Base-by-base conservation (phyloP, 1,140 invertebrate species). In the Gonatopus flavifemur region DNA sequence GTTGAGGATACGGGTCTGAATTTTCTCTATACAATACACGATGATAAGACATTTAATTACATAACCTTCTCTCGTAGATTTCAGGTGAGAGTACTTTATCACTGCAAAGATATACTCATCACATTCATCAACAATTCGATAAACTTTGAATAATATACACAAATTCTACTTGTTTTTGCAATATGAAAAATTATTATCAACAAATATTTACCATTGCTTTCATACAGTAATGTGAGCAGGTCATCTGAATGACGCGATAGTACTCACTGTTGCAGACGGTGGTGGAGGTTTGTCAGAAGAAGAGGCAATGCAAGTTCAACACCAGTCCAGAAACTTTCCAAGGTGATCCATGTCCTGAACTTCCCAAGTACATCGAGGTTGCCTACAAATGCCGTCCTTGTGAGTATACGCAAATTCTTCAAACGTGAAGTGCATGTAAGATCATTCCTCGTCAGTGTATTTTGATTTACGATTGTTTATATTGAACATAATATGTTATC, bases 301-400 rank as follows among this genome's bases (percentile, higher is more conserved):
- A 93, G 74, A 76, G 87, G 15, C 85, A 88, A 59, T 96, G 94
- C 81, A 89, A 89, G 68, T 89, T 96, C 64, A 85, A 89, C 67
- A 89, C 91, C 9, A 88, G 85, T 32, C 88, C 90, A 0, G 84
- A 87, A 61, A 86, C 86, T 31, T 91, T 94, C 67, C 86, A 88
- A 21, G 83, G 85, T 3, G 92, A 96, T 76, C 91, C 92, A 0
- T 96, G 94, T 72, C 91, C 92, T 20, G 87, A 87, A 28, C 82
- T 88, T 9, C 81, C 86, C 21, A 94, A 95, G 78, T 94, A 91
- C 72, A 88, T 94, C 58, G 91, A 95, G 78, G 88, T 96, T 19
- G 90, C 91, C 50, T 96, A 93, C 79, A 95, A 95, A 78, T 97
- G 93, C 81, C 84, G 91, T 76, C 94, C 93, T 70, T 93, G 93